Evolutionary conservation across 2,888 invertebrate species (phyloP), one percentile per base, ranked within the genome.

Genomic region (Ophioninae sp.): DNA sequence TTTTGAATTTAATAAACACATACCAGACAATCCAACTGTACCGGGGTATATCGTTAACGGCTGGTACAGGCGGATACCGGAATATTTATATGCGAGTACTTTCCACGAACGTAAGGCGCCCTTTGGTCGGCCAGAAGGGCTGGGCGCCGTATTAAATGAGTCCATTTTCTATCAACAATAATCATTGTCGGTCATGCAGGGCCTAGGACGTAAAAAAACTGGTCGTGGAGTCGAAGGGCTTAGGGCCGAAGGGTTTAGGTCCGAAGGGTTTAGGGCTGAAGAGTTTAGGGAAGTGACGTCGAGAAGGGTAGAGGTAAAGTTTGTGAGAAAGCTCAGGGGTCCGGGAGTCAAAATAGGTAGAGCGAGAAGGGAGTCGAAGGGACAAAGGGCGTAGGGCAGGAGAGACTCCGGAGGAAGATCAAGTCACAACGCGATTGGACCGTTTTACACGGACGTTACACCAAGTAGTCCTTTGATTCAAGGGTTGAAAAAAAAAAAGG

Each of bases 1-100:
- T 89, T 89, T 86, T 88, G 87, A 90, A 89, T 89, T 89, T 89
- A 90, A 89, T 90, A 90, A 89, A 88, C 89, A 88, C 89, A 89
- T 90, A 89, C 88, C 90, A 86, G 82, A 84, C 86, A 67, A 69
- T 62, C 62, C 50, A 20, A n/a, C 68, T n/a, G 17, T 37, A 41
- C n/a, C 8, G 41, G 17, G 21, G 59, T 39, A 30, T 67, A 21
- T 21, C 56, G 67, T 67, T 67, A 67, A 41, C 41, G 67, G 57
- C 57, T 67, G 10, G 10, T 44, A 44, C 13, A 44, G 17, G 68
- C 23, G 44, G 44, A 68, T 68, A 68, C 23, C 68, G 20, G 21
- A 21, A 44, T 44, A 68, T 68, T 68, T 68, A 10, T 23, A 68
- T n/a, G 8, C 69, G 50, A 56, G n/a, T 13, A n/a, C 5, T 37